These are phyloP conservation scores for Aldrovandia affinis DNA, from an alignment of 2,797 vertebrate genomes.

Conservation along the genomic window DNA sequence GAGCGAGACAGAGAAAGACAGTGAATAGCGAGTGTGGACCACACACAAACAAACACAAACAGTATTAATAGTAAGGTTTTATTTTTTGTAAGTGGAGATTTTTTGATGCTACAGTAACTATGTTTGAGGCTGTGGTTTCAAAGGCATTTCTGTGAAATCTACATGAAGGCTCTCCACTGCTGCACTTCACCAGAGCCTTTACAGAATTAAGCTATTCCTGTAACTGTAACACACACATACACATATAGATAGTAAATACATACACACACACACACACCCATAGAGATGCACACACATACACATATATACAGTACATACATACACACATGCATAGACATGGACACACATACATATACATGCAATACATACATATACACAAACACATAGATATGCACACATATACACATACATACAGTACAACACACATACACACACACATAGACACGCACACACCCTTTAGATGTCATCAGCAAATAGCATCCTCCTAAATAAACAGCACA, in stretches of 20 bases:
- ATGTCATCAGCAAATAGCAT: background rate
- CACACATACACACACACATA: background rate
- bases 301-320: no score
- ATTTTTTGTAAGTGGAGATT: background rate
- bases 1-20: background rate
- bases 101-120: background rate
- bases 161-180: background rate
- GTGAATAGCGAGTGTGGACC: background rate
- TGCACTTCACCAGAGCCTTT: background rate
- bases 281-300: no score
- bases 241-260: background rate
- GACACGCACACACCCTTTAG: background rate
- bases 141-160: background rate
- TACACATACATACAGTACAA: background rate
- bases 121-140: background rate
- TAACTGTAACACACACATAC: background rate
- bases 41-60: background rate
- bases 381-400: background rate
- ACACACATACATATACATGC: background rate
- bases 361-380: no score
- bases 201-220: background rate
- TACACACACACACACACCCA: background rate
- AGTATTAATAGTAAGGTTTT: background rate
- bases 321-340: background rate
- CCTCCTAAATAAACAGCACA: background rate